Percentiles rank a stretch among this genome's conserved stretches.
phyloP scores from a whole-genome alignment of 2,113 vertebrate species.

The Probosciger aterrimus region DNA sequence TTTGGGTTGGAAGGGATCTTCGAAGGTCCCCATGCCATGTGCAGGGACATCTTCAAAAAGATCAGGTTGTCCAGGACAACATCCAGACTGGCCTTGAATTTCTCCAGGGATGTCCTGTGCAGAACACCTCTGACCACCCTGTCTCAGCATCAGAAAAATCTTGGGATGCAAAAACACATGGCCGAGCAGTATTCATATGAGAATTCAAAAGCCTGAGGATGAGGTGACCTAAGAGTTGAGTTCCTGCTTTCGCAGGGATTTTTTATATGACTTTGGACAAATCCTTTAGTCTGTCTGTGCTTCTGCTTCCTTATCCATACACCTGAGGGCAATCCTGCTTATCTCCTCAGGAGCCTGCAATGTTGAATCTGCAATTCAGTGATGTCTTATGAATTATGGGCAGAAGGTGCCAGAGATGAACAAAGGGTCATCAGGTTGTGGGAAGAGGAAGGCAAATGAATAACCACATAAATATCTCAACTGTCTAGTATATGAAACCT shows the following conservation, averaged over 20 bases:
- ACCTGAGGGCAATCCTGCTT: background rate
- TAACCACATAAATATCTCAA: background rate
- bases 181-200: background rate
- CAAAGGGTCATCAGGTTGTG: background rate
- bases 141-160: background rate
- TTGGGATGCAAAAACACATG: fast-evolving
- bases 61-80: background rate
- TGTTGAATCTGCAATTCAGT: background rate
- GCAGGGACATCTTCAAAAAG: background rate
- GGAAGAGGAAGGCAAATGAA: background rate
- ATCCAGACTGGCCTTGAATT: background rate
- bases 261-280: background rate
- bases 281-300: background rate
- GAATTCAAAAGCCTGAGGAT: background rate
- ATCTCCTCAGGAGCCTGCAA: background rate
- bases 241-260: background rate
- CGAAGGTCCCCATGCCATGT: background rate
- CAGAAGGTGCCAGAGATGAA: background rate
- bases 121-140: background rate
- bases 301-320: background rate
- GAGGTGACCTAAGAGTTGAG: background rate
- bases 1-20: background rate
- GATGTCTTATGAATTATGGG: background rate
- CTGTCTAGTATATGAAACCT: background rate
- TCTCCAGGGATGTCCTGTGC: background rate